These are phyloP conservation scores for Pangasius larnaudii DNA, from an alignment of 2,797 vertebrate species.

Conservation along the genomic window DNA sequence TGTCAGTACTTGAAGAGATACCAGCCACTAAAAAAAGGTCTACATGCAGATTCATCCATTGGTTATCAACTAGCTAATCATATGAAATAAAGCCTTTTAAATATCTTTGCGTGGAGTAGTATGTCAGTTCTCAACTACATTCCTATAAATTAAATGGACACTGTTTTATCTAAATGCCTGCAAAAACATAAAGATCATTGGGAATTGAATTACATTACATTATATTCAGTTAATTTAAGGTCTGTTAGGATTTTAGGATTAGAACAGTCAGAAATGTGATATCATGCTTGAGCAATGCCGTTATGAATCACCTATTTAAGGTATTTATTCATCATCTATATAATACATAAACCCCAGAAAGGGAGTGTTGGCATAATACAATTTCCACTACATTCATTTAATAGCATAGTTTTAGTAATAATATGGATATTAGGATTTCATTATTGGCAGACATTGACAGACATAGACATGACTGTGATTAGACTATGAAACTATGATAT, in stretches of 20 bases:
- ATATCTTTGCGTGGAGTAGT: slow-evolving; percentile 66
- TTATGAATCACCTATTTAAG: background rate
- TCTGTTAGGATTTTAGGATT: background rate
- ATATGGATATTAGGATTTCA: background rate
- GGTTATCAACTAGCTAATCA: slow-evolving; percentile 69
- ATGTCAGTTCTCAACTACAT: slow-evolving; percentile 43
- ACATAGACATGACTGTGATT: no score
- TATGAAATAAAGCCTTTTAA: slow-evolving; percentile 81
- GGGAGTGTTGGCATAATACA: background rate
- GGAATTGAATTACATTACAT: background rate
- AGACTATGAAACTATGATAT: background rate
- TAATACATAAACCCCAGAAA: no score
- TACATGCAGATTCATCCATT: slow-evolving; percentile 66
- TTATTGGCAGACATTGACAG: background rate
- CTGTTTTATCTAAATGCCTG: background rate
- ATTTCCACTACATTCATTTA: background rate
- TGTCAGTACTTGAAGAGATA: slow-evolving; percentile 64
- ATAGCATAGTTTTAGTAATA: background rate
- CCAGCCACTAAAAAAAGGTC: slow-evolving; percentile 61
- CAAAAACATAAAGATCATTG: background rate
- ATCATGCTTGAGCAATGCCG: background rate
- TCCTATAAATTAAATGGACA: background rate
- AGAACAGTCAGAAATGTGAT: background rate
- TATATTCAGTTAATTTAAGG: background rate
- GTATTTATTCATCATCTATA: background rate